Percentiles rank a stretch among this genome's conserved stretches.
These are phyloP conservation scores for Calliopum simillimum DNA, from an alignment of 2,888 invertebrate species.

Conservation along the genomic window DNA sequence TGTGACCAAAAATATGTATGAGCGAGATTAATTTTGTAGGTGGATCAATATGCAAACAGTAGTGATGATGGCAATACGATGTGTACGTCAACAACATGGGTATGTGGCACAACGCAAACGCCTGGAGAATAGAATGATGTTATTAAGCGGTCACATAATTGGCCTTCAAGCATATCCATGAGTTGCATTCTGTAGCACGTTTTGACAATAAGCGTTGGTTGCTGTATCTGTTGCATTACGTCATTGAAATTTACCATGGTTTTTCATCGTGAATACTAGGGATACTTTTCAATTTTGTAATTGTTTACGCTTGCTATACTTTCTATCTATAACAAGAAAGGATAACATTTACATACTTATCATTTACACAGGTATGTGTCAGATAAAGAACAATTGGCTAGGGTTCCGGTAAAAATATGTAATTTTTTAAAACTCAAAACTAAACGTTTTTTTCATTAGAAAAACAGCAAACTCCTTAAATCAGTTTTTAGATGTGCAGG, in stretches of 20 bases:
- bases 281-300: neutral
- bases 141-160: slow-evolving; percentile 30
- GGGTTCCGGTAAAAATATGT: too few relatives aligned
- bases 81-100: neutral
- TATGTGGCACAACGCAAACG: too few relatives aligned
- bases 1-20: slow-evolving; percentile 14
- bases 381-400: too few relatives aligned
- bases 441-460: too few relatives aligned
- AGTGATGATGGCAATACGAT: neutral
- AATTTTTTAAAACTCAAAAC: too few relatives aligned
- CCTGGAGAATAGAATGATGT: neutral
- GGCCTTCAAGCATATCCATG: slow-evolving; percentile 24
- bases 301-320: neutral
- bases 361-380: too few relatives aligned
- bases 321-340: neutral
- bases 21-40: neutral
- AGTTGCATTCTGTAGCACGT: slow-evolving; percentile 27
- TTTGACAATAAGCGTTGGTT: slow-evolving; percentile 8
- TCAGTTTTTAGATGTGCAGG: too few relatives aligned
- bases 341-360: too few relatives aligned
- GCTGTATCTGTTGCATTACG: neutral
- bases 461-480: too few relatives aligned
- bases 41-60: neutral
- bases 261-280: too few relatives aligned
- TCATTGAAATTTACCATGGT: too few relatives aligned